A percentile compares a stretch with the other conserved stretches of the same genome.
Conservation (phyloP, 1,140 invertebrate species). For the Neoseiulus cucumeris region DNA sequence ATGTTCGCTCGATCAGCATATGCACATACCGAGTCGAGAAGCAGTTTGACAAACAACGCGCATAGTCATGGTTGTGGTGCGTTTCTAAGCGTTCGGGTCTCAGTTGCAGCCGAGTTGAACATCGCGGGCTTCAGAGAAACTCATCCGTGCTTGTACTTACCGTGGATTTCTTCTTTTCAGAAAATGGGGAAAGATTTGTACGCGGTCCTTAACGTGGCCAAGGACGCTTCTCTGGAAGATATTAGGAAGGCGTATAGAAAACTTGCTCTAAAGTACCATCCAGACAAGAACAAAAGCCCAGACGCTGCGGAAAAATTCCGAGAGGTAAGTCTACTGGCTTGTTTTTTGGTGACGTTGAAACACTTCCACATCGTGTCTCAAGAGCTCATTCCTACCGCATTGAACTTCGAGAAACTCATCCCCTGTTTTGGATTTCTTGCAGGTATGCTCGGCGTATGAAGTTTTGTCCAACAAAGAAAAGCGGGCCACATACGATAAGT, state of each 20-base stretch:
- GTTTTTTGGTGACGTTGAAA: too few relatives aligned
- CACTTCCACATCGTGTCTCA: too few relatives aligned
- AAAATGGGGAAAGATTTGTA: slow-evolving; percentile 97
- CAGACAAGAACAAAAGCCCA: slow-evolving; percentile 89
- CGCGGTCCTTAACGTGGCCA: slow-evolving; percentile 65
- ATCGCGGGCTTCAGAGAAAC: too few relatives aligned
- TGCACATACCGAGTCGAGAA: too few relatives aligned
- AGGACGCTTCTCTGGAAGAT: slow-evolving; percentile 74
- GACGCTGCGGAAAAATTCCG: slow-evolving; percentile 95
- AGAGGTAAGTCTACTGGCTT: slow-evolving; percentile 41
- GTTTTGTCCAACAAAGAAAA: slow-evolving; percentile 89
- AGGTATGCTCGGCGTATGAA: slow-evolving; percentile 89
- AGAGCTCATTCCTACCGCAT: too few relatives aligned
- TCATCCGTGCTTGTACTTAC: too few relatives aligned
- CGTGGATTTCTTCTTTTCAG: not conserved
- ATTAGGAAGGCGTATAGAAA: slow-evolving; percentile 95
- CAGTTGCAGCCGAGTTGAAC: too few relatives aligned
- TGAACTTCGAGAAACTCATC: not conserved
- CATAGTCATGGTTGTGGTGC: too few relatives aligned
- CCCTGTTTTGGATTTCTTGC: slow-evolving; percentile 21
- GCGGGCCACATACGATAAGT: slow-evolving; percentile 80
- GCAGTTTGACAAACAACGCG: too few relatives aligned
- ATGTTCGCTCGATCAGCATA: too few relatives aligned
- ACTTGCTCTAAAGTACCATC: slow-evolving; percentile 92
- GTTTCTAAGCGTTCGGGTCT: too few relatives aligned